These are phyloP conservation scores for Otocyon megalotis DNA, from an alignment of 2,113 vertebrate species.

Conservation along the genomic window DNA sequence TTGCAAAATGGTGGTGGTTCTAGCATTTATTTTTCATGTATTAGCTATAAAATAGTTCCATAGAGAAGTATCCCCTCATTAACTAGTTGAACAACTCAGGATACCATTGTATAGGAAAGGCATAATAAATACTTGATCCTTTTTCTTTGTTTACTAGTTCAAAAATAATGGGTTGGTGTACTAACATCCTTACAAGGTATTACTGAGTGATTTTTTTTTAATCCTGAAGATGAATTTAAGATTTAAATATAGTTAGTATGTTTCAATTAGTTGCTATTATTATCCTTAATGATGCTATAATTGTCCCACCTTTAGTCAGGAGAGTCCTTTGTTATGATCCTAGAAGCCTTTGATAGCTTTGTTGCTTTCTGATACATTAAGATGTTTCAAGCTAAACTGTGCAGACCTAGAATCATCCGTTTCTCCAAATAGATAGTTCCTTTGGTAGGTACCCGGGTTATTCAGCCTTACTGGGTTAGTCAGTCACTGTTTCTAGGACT, in stretches of 20 bases:
- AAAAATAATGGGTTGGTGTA: neutral
- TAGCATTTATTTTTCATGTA: conserved; percentile 34
- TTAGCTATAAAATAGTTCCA: neutral
- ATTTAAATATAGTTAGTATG: neutral
- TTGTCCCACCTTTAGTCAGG: neutral
- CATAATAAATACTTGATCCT: neutral
- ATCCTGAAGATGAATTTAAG: neutral
- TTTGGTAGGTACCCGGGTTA: neutral
- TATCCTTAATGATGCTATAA: neutral
- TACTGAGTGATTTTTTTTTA: neutral
- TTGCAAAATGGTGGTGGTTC: neutral
- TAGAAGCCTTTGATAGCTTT: neutral
- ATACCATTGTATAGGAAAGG: neutral
- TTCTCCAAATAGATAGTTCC: neutral
- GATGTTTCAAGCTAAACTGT: neutral
- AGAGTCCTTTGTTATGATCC: neutral
- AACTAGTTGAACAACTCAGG: neutral
- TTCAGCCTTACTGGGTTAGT: neutral
- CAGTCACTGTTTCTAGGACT: neutral
- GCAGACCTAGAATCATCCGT: neutral
- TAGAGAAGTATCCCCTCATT: neutral
- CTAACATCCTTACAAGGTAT: neutral
- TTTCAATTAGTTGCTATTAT: neutral
- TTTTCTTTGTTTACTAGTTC: conserved; percentile 24
- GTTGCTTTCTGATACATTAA: neutral